phyloP scores from a whole-genome alignment of 2,888 invertebrate species.

The Biston stratarius region DNA sequence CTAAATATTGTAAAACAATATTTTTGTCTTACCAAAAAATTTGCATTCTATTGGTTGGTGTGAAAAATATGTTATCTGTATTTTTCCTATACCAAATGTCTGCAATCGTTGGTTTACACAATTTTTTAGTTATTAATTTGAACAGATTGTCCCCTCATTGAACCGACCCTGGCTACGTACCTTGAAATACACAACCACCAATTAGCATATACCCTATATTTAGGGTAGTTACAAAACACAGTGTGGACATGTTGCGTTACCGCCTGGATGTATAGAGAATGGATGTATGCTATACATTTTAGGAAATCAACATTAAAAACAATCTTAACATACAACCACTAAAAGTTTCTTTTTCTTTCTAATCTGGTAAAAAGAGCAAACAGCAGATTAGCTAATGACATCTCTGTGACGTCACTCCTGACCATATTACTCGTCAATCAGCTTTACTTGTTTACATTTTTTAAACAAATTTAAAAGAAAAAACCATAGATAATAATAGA shows the following conservation, averaged over 20 bases:
- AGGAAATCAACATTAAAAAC: conserved; percentile 6
- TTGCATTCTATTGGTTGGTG: neutral
- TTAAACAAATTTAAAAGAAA: neutral
- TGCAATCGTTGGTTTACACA: neutral
- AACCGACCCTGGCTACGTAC: conserved; percentile 6
- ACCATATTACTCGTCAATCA: neutral
- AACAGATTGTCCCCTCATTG: neutral
- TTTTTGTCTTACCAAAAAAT: neutral
- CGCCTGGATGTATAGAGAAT: neutral
- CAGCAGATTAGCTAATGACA: neutral
- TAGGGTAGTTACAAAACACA: conserved; percentile 28
- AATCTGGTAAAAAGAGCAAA: neutral
- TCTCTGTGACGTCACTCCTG: neutral
- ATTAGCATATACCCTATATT: conserved; percentile 28
- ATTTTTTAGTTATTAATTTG: neutral
- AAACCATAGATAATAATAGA: conserved; percentile 3
- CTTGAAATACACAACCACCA: conserved; percentile 32
- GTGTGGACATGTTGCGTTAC: conserved; percentile 17
- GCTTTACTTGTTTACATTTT: neutral
- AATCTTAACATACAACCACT: conserved; percentile 11
- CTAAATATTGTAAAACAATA: too few relatives aligned
- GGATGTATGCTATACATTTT: conserved; percentile 3
- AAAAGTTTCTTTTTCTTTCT: conserved; percentile 8
- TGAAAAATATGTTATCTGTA: neutral
- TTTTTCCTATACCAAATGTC: too few relatives aligned